Conservation (phyloP, 2,888 invertebrate species). For the Thyatira batis region DNA sequence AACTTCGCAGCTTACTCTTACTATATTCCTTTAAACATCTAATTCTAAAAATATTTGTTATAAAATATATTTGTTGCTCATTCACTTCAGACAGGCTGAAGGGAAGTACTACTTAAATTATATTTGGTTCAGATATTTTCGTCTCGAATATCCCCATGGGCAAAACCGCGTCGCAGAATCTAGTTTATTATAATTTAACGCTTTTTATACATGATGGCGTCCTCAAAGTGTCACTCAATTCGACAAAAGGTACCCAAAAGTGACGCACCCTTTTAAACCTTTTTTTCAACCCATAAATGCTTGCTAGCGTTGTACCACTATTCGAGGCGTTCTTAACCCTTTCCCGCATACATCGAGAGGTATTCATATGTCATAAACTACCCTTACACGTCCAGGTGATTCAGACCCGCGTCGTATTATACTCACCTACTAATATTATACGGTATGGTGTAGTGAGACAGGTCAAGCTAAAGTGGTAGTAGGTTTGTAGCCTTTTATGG, state of each 20-base stretch:
- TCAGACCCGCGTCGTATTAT: constrained; percentile 31
- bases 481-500: constrained; percentile 42
- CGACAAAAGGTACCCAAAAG: constrained; percentile 48
- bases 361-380: constrained; percentile 67
- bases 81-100: no score
- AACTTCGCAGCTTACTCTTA: no score
- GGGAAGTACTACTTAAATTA: no score
- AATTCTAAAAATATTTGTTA: no score
- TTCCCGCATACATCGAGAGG: constrained; percentile 56
- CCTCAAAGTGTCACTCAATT: constrained; percentile 43
- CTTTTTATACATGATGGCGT: constrained; percentile 27
- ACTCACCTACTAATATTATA: constrained; percentile 12
- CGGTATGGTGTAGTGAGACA: constrained; percentile 9
- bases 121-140: no score
- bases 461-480: constrained; percentile 36
- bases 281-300: constrained; percentile 62
- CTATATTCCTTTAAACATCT: no score
- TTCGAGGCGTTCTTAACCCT: constrained; percentile 60
- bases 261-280: constrained; percentile 51
- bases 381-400: constrained; percentile 41
- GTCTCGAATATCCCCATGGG: no score
- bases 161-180: background rate
- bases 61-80: no score
- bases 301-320: constrained; percentile 66
- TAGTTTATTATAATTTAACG: background rate